These are phyloP conservation scores for Cottus gobio DNA, from an alignment of 2,113 vertebrate genomes.

Conservation along the genomic window DNA sequence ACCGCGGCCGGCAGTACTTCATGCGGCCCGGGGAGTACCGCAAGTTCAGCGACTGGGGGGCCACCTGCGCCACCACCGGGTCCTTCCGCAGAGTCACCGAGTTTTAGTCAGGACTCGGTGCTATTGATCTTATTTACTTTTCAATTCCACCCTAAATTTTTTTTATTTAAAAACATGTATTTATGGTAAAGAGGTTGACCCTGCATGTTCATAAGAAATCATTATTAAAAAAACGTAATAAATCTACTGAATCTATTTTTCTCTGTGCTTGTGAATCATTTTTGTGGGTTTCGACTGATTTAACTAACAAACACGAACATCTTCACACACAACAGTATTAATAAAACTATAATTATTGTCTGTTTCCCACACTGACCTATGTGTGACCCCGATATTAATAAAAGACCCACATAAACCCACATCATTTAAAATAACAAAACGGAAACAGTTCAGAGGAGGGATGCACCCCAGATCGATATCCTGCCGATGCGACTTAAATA, in stretches of 20 bases:
- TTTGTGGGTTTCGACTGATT: conserved; percentile 19
- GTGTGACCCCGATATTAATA: neutral
- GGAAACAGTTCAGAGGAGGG: neutral
- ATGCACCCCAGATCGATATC: neutral
- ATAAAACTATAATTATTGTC: neutral
- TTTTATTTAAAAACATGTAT: neutral
- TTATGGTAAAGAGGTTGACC: conserved; percentile 21
- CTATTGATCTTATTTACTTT: neutral
- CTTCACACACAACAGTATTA: neutral
- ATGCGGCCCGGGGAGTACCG: conserved; percentile 77
- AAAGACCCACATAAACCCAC: neutral
- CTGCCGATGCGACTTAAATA: neutral
- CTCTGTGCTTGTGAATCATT: conserved; percentile 47
- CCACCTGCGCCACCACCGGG: conserved; percentile 71
- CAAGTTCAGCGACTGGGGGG: conserved; percentile 77
- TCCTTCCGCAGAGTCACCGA: conserved; percentile 77
- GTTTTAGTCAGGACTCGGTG: conserved; percentile 55
- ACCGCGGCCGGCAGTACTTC: conserved; percentile 78
- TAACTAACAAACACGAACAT: neutral
- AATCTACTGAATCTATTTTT: conserved; percentile 35
- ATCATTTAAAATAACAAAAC: neutral
- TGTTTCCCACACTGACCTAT: neutral
- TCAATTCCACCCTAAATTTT: neutral
- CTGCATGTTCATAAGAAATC: conserved; percentile 1
- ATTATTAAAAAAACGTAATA: conserved; percentile 30